These are phyloP conservation scores for Cervus canadensis DNA, from an alignment of 2,113 vertebrate genomes.

Conservation along the genomic window DNA sequence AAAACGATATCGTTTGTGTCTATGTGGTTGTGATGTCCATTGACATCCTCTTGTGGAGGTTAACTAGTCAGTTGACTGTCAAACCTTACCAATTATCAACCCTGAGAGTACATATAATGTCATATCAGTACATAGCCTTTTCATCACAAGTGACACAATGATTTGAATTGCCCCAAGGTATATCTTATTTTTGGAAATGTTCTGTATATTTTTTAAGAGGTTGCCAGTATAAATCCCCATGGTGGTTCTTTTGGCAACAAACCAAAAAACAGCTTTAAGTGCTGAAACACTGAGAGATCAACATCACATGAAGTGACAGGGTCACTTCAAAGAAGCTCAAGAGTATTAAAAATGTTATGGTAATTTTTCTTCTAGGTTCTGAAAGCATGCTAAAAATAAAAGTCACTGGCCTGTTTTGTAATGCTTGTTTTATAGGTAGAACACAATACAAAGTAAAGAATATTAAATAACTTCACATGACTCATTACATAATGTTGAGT, in stretches of 20 bases:
- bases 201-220: neutral
- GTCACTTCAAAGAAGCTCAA: conserved; percentile 28
- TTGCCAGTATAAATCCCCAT: neutral
- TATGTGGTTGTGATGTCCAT: neutral
- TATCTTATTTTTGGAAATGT: conserved; percentile 21
- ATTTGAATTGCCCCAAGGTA: conserved; percentile 38
- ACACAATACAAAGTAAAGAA: neutral
- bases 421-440: neutral
- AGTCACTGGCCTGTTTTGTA: neutral
- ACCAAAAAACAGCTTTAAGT: conserved; percentile 10
- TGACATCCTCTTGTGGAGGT: neutral
- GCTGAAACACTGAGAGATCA: conserved; percentile 1
- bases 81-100: neutral
- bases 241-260: neutral
- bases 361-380: neutral
- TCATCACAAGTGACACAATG: conserved; percentile 8
- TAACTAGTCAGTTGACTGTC: neutral
- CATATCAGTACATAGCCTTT: neutral
- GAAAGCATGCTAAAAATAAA: neutral
- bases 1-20: neutral
- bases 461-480: neutral
- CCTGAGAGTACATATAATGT: neutral
- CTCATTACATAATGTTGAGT: neutral
- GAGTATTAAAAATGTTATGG: neutral
- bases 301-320: neutral